Evolutionary conservation across 2,113 vertebrate species (phyloP).

Genomic region (Paratilapia polleni): DNA sequence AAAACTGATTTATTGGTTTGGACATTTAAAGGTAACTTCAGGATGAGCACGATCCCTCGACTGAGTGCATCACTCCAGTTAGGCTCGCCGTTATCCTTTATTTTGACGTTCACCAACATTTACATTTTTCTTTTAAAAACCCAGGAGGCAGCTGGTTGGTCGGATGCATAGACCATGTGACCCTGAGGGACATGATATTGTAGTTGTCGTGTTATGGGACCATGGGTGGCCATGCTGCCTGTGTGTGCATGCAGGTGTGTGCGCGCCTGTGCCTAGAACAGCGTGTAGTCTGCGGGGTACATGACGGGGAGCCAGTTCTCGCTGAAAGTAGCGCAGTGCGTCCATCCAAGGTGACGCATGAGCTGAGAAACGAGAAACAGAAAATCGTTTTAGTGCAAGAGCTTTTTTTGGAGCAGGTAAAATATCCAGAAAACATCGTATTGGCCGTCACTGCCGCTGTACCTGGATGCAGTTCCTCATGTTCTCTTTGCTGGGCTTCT

Average conservation of each 20-base stretch:
- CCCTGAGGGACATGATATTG: slow-evolving; percentile 53
- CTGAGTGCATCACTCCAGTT: not conserved
- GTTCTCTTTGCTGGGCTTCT: slow-evolving; percentile 97
- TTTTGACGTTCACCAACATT: slow-evolving; percentile 28
- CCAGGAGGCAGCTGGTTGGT: slow-evolving; percentile 41
- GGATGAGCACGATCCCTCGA: not conserved
- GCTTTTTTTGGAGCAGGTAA: not conserved
- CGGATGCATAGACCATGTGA: slow-evolving; percentile 59
- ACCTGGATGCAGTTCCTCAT: slow-evolving; percentile 98
- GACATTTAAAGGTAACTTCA: not conserved
- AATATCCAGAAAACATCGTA: not conserved
- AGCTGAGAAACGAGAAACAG: slow-evolving; percentile 78
- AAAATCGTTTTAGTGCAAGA: not conserved
- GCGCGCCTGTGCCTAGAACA: slow-evolving; percentile 82
- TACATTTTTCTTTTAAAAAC: slow-evolving; percentile 3
- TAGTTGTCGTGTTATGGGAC: slow-evolving; percentile 27
- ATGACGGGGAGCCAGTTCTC: slow-evolving; percentile 97
- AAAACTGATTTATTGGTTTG: not conserved
- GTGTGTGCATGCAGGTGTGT: slow-evolving; percentile 16
- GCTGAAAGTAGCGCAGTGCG: slow-evolving; percentile 90
- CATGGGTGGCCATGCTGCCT: slow-evolving; percentile 23
- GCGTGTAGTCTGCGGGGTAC: slow-evolving; percentile 92
- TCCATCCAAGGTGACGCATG: slow-evolving; percentile 95
- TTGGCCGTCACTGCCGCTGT: not conserved
- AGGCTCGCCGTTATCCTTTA: not conserved